Conservation (phyloP, 2,797 vertebrate species). For the Poeciliopsis turneri region DNA sequence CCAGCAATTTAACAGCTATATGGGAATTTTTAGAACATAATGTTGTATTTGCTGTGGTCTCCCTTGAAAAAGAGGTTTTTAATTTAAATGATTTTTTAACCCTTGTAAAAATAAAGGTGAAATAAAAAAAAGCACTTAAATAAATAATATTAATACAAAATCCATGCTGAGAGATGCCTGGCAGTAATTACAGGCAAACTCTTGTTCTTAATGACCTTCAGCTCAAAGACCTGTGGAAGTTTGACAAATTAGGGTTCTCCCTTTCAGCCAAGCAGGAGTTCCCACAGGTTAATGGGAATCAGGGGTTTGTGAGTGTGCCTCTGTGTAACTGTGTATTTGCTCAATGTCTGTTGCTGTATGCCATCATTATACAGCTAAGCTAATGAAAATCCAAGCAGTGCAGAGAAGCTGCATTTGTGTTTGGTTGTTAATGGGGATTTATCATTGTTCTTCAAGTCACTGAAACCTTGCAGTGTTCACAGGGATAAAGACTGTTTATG, state of each 20-base stretch:
- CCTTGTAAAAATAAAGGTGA: too few species aligned
- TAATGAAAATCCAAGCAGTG: conserved; percentile 68
- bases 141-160: conserved; percentile 30
- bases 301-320: conserved; percentile 35
- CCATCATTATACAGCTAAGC: conserved; percentile 40
- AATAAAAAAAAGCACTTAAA: not conserved
- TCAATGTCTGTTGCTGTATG: conserved; percentile 21
- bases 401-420: conserved; percentile 60
- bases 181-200: conserved; percentile 80
- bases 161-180: conserved; percentile 47
- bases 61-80: too few species aligned
- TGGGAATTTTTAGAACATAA: too few species aligned
- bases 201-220: conserved; percentile 78
- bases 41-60: too few species aligned
- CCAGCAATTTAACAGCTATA: not conserved
- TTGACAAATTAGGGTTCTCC: conserved; percentile 78
- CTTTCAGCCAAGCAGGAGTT: conserved; percentile 58
- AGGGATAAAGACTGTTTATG: conserved; percentile 64
- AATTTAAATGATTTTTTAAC: too few species aligned
- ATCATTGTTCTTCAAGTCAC: conserved; percentile 70
- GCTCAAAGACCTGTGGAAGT: conserved; percentile 63
- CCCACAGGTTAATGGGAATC: conserved; percentile 80
- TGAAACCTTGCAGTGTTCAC: conserved; percentile 68
- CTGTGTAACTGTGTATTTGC: conserved; percentile 37
- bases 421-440: conserved; percentile 65